Conservation (phyloP, 1,140 invertebrate species). For the Paralvinella palmiformis region DNA sequence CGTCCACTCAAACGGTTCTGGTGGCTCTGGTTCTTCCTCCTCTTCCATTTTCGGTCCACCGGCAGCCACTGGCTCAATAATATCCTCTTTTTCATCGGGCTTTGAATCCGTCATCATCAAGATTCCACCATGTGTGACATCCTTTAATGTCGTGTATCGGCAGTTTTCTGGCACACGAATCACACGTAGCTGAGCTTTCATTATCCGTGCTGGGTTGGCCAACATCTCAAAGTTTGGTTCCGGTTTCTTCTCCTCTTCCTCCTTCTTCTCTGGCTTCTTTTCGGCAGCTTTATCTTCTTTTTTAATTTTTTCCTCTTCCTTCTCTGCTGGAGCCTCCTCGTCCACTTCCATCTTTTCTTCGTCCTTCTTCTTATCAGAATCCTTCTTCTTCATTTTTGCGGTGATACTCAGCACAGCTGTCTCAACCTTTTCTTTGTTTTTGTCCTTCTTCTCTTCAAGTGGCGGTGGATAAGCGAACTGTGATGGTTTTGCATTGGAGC, state of each 20-base stretch:
- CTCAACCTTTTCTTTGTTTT: constrained; percentile 83
- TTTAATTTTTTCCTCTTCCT: constrained; percentile 54
- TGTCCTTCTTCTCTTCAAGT: constrained; percentile 95
- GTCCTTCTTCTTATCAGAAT: constrained; percentile 59
- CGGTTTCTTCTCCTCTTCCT: constrained; percentile 63
- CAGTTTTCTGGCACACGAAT: not conserved
- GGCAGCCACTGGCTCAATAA: constrained; percentile 16
- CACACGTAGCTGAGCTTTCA: constrained; percentile 69
- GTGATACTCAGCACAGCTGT: constrained; percentile 97
- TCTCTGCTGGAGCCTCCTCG: constrained; percentile 48
- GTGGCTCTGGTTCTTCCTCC: constrained; percentile 89
- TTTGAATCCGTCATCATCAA: constrained; percentile 15
- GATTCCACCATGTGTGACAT: constrained; percentile 17
- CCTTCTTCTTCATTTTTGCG: constrained; percentile 59
- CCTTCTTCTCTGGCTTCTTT: constrained; percentile 62
- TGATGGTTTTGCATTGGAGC: constrained; percentile 89
- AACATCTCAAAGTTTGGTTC: constrained; percentile 85
- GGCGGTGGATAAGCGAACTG: constrained; percentile 94
- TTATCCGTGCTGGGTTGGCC: constrained; percentile 85
- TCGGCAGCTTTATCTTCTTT: constrained; percentile 42
- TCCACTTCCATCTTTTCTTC: constrained; percentile 61
- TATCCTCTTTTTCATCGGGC: constrained; percentile 14
- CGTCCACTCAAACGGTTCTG: constrained; percentile 88
- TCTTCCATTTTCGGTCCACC: constrained; percentile 52
- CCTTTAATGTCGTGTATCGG: constrained; percentile 53